Evolutionary conservation across 1,140 invertebrate species (phyloP).

Genomic region (Bombus soroeensis): DNA sequence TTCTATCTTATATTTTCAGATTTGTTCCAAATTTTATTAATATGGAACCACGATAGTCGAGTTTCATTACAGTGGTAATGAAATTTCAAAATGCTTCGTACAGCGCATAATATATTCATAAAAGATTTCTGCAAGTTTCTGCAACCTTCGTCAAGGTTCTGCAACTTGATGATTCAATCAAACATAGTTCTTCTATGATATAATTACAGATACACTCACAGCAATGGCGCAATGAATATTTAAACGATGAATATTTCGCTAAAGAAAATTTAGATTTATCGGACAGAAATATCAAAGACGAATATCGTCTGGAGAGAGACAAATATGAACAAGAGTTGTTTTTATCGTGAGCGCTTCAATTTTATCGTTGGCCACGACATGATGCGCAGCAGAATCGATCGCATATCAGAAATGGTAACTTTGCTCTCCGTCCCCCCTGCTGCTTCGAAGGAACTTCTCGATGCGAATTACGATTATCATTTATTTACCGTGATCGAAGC

Average conservation of each 20-base stretch:
- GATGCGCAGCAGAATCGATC: constrained; percentile 11
- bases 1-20: too few species aligned
- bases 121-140: not conserved
- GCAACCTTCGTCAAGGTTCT: not conserved
- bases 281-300: not conserved
- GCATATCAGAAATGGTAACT: not conserved
- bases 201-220: too few species aligned
- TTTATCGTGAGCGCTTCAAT: not conserved
- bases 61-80: not conserved
- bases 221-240: too few species aligned
- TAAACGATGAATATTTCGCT: not conserved
- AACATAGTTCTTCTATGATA: too few species aligned
- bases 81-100: not conserved
- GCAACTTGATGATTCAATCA: too few species aligned
- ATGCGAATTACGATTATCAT: constrained; percentile 7
- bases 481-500: constrained; percentile 14
- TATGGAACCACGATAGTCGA: too few species aligned
- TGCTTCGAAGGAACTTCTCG: not conserved
- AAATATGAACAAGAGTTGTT: not conserved
- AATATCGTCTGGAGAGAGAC: not conserved
- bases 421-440: not conserved
- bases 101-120: too few species aligned
- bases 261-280: not conserved
- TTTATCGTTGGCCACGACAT: not conserved
- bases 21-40: too few species aligned